Conservation (phyloP, 2,888 invertebrate species). For the Villa cingulata region DNA sequence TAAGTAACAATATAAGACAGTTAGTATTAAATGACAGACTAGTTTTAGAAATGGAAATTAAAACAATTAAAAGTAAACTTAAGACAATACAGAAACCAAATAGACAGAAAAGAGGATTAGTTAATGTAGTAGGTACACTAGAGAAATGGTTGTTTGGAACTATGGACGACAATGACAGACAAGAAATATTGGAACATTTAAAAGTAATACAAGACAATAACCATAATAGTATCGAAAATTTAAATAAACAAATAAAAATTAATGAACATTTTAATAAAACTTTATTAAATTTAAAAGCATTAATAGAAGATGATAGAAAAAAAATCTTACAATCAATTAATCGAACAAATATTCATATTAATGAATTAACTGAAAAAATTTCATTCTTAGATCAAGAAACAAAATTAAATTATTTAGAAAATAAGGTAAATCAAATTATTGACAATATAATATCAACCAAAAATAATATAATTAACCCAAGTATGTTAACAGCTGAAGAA, state of each 20-base stretch:
- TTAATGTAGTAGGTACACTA: too few relatives aligned
- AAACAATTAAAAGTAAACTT: too few relatives aligned
- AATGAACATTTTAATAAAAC: slow-evolving; percentile 1
- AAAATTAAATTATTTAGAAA: slow-evolving; percentile 2
- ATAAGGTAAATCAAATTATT: slow-evolving; percentile 7
- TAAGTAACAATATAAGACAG: too few relatives aligned
- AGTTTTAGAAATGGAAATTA: too few relatives aligned
- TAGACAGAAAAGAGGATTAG: too few relatives aligned
- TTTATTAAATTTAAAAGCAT: background rate
- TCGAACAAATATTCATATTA: background rate
- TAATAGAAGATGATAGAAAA: slow-evolving; percentile 1
- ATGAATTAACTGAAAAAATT: slow-evolving; percentile 6
- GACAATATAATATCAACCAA: slow-evolving; percentile 3
- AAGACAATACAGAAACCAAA: too few relatives aligned
- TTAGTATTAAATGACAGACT: too few relatives aligned
- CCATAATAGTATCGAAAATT: background rate
- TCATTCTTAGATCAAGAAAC: slow-evolving; percentile 2
- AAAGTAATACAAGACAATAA: slow-evolving; percentile 2
- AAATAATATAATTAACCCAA: slow-evolving; percentile 8
- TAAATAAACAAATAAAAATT: too few relatives aligned
- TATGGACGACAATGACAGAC: too few relatives aligned
- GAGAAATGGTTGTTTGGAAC: background rate
- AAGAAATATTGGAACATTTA: background rate
- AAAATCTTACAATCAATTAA: slow-evolving; percentile 1
- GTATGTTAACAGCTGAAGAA: slow-evolving; percentile 7